Evolutionary conservation across 2,113 vertebrate genomes (phyloP).

Genomic region (Triplophysa tibetana): DNA sequence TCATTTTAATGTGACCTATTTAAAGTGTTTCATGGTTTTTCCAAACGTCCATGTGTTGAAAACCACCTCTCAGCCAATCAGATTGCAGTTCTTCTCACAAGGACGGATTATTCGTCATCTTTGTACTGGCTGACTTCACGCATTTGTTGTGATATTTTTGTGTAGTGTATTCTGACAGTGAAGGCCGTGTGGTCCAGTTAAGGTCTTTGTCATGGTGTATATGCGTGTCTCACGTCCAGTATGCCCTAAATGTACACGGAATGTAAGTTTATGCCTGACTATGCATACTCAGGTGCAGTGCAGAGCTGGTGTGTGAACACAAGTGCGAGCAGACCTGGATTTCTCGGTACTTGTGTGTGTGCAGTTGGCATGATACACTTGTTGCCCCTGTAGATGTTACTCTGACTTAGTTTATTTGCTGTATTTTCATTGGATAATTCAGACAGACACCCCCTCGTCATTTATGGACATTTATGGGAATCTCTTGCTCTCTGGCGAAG

Average conservation of each 20-base stretch:
- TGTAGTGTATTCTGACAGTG: slow-evolving; percentile 69
- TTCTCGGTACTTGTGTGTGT: slow-evolving; percentile 29
- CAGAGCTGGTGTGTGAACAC: too few species aligned
- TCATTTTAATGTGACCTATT: too few species aligned
- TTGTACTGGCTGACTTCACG: slow-evolving; percentile 64
- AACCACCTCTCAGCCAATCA: slow-evolving; percentile 59
- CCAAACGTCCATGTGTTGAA: slow-evolving; percentile 22
- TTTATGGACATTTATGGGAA: slow-evolving; percentile 67
- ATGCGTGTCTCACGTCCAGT: neutral
- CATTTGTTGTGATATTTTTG: slow-evolving; percentile 77
- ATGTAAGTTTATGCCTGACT: slow-evolving; percentile 5
- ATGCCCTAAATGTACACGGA: neutral
- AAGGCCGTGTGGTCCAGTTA: slow-evolving; percentile 65
- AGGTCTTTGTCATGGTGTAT: neutral
- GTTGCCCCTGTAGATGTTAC: slow-evolving; percentile 67
- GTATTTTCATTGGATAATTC: slow-evolving; percentile 60
- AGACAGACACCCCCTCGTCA: slow-evolving; percentile 66
- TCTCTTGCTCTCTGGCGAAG: slow-evolving; percentile 58
- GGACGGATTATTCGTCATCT: slow-evolving; percentile 73
- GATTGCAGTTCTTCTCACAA: slow-evolving; percentile 53
- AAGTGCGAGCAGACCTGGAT: slow-evolving; percentile 32
- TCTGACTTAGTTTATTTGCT: slow-evolving; percentile 64
- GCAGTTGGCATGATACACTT: slow-evolving; percentile 53
- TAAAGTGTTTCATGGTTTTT: neutral
- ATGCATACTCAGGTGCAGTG: too few species aligned